Base-by-base conservation (phyloP, 2,888 invertebrate species). In the Auanema freiburgensis region DNA sequence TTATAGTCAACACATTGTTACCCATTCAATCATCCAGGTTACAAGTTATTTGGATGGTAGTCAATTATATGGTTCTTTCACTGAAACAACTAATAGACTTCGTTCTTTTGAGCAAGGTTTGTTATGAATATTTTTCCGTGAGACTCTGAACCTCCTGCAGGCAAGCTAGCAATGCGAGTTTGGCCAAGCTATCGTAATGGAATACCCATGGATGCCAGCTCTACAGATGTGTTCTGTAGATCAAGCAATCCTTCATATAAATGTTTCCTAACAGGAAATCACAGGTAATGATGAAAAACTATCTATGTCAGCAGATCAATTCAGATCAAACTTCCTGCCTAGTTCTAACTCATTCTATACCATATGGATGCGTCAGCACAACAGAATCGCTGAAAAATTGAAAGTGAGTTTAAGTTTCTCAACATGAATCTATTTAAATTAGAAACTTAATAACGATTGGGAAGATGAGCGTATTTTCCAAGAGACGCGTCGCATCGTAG, bases 31-130 rank as follows among this genome's bases (percentile, higher is more conserved):
- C 25, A 52, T 46, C 16, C 12, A 52, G 65, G 93, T 93, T 83
- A 92, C 93, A 0, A 92, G 92, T 0, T 95, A 90, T 85, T 86
- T 95, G 63, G 84, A 84, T 70, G 79, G 70, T 4, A 93, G 93
- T 0, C 91, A 91, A 69, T 87, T 95, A 21, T 95, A 95, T 81
- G 95, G 95, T 0, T 92, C 92, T 83, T 91, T 92, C 79, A 87
- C 88, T 0, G 94, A 93, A 83, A 89, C 91, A 40, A 89, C 90
- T 0, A 88, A 89, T 40, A 88, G 89, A 58, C 86, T 95, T 16
- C 88, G 92, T 49, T 89, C 91, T 0, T 84, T 90, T 89, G 67
- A 69, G 77, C 90, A 90, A 56, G 94, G 94, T 0, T 23, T 51
- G 40, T 10, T 50, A 57, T 43, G n/a, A n/a, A 40, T 21, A 4